Percentiles rank a stretch among this genome's conserved stretches.
Conservation (phyloP, 2,113 vertebrate genomes). For the Cheirogaleus medius region DNA sequence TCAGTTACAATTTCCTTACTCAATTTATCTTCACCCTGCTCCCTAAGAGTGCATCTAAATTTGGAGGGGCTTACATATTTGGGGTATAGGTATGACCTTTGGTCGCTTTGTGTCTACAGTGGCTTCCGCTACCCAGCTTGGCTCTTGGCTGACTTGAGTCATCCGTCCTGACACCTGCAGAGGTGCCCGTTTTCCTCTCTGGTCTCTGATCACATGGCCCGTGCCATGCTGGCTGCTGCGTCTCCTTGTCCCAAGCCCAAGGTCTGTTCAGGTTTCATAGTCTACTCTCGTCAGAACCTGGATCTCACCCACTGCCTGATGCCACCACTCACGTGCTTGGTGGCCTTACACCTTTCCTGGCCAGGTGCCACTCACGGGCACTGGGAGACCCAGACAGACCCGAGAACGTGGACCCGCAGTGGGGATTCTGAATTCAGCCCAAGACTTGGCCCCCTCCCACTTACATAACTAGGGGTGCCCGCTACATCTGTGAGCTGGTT, state of each 20-base stretch:
- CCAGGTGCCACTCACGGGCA: not conserved
- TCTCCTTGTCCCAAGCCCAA: not conserved
- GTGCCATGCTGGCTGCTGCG: not conserved
- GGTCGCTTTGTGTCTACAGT: not conserved
- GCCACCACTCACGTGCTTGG: rapidly evolving
- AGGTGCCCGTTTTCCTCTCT: not conserved
- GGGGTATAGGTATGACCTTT: not conserved
- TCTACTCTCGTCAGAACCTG: not conserved
- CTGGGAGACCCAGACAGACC: not conserved
- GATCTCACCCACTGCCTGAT: not conserved
- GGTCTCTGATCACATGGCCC: not conserved
- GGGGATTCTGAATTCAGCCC: not conserved
- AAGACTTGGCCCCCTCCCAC: not conserved
- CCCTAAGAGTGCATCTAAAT: not conserved
- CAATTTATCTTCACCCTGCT: not conserved
- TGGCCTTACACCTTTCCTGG: too few species aligned
- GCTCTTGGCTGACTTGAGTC: too few species aligned
- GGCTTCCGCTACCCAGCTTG: not conserved
- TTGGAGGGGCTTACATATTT: not conserved
- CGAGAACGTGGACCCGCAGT: rapidly evolving
- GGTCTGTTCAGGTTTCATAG: not conserved
- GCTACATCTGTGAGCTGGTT: slow-evolving; percentile 55
- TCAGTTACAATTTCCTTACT: not conserved
- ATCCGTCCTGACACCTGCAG: not conserved
- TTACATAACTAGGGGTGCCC: not conserved